Percentiles rank a stretch among this genome's conserved stretches.
These are phyloP conservation scores for Lamprologus tigripictilis DNA, from an alignment of 2,113 vertebrate species.

Conservation along the genomic window DNA sequence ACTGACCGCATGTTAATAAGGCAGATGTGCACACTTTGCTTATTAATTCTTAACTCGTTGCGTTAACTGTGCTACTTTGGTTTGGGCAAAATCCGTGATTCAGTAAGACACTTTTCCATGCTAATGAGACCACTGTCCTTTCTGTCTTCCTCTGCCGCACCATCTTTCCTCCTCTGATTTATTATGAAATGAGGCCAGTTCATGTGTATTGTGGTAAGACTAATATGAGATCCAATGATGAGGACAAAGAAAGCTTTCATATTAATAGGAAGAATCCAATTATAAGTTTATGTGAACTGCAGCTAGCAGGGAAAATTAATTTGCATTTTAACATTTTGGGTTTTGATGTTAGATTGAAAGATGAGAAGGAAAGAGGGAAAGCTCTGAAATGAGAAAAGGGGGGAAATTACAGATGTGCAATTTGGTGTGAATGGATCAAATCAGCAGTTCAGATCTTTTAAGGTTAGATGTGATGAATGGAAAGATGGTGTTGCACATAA, in stretches of 20 bases:
- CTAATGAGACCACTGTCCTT: conserved; percentile 81
- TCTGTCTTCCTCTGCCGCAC: background rate
- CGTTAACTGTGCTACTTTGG: conserved; percentile 79
- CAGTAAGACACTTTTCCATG: conserved; percentile 73
- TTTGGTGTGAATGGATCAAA: conserved; percentile 22
- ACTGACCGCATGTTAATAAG: conserved; percentile 76
- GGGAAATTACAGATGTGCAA: conserved; percentile 10
- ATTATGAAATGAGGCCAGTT: conserved; percentile 25
- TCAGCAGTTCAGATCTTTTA: background rate
- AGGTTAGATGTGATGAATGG: background rate
- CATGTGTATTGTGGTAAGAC: background rate
- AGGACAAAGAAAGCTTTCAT: conserved; percentile 60
- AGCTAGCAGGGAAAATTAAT: conserved; percentile 41
- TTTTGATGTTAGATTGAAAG: conserved; percentile 62
- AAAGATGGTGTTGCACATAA: background rate
- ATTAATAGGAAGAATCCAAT: conserved; percentile 69
- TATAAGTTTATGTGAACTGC: conserved; percentile 66
- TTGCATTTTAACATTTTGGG: conserved; percentile 64
- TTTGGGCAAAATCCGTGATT: conserved; percentile 80
- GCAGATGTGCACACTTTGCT: conserved; percentile 78
- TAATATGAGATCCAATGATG: conserved; percentile 42
- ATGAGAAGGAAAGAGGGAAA: conserved; percentile 28
- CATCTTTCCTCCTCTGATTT: background rate
- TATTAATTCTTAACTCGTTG: conserved; percentile 85
- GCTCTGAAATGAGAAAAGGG: conserved; percentile 4